phyloP scores from a whole-genome alignment of 2,888 invertebrate genomes.

The Esperia sulphurella region DNA sequence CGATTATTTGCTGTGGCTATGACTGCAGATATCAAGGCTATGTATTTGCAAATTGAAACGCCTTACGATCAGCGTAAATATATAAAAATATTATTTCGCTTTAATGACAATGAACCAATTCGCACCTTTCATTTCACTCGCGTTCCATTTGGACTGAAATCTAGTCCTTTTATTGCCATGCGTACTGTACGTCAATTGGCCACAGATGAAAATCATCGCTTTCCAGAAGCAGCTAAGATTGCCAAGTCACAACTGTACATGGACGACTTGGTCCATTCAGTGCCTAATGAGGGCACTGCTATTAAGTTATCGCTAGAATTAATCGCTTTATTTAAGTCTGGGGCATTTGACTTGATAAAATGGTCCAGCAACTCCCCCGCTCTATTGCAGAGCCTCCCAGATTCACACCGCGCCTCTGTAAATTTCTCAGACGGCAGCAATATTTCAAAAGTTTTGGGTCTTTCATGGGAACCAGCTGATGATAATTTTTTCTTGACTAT shows the following conservation, averaged over 20 bases:
- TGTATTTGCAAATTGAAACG: conserved; percentile 1
- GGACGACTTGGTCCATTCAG: conserved; percentile 13
- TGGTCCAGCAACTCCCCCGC: conserved; percentile 12
- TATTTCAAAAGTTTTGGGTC: conserved; percentile 13
- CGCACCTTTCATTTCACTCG: conserved; percentile 10
- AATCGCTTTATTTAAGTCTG: conserved; percentile 9
- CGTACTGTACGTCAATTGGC: conserved; percentile 12
- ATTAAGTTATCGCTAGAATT: conserved; percentile 4
- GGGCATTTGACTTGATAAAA: conserved; percentile 15
- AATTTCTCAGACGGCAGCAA: conserved; percentile 4
- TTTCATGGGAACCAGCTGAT: conserved; percentile 9
- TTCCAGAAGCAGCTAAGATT: conserved; percentile 4
- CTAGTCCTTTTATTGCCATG: conserved; percentile 12
- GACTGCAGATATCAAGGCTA: not conserved
- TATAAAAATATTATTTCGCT: conserved; percentile 13
- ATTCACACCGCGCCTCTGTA: not conserved
- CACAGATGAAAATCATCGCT: conserved; percentile 3
- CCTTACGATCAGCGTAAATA: conserved; percentile 8
- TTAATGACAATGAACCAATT: conserved; percentile 2
- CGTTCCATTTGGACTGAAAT: conserved; percentile 14
- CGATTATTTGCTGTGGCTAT: not conserved
- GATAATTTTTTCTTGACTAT: conserved; percentile 9
- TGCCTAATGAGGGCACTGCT: conserved; percentile 6
- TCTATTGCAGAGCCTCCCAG: conserved; percentile 9
- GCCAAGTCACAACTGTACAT: conserved; percentile 2